phyloP scores from a whole-genome alignment of 2,113 vertebrate species.

The Rhinoderma darwinii region DNA sequence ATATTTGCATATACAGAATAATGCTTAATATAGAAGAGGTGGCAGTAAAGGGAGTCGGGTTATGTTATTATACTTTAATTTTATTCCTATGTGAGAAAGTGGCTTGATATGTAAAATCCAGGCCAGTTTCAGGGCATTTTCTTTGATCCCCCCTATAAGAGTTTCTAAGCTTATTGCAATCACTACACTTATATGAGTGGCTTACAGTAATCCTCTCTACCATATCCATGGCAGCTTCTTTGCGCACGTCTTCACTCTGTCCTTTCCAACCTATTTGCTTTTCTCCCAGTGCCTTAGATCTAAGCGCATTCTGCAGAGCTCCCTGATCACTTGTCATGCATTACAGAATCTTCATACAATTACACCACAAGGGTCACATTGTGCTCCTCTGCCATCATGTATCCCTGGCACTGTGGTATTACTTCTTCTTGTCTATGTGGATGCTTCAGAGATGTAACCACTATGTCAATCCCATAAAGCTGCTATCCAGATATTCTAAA shows the following conservation, averaged over 20 bases:
- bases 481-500: background rate
- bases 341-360: slow-evolving; percentile 13
- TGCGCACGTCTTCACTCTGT: background rate
- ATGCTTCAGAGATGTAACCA: slow-evolving; percentile 14
- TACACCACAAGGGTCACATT: slow-evolving; percentile 7
- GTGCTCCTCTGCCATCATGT: slow-evolving; percentile 12
- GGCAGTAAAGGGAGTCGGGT: background rate
- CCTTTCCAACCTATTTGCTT: background rate
- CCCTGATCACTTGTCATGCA: slow-evolving; percentile 23
- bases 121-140: slow-evolving; percentile 20
- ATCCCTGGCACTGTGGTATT: background rate
- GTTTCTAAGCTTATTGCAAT: slow-evolving; percentile 28
- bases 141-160: slow-evolving; percentile 40
- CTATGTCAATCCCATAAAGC: slow-evolving; percentile 2
- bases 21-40: background rate
- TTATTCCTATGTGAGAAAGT: background rate
- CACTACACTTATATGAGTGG: slow-evolving; percentile 31
- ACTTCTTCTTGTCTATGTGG: background rate
- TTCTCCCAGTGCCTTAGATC: background rate
- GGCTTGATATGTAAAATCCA: background rate
- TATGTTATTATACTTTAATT: background rate
- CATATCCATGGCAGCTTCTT: slow-evolving; percentile 30
- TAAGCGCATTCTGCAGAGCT: background rate
- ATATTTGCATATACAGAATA: no score
- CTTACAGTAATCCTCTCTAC: slow-evolving; percentile 38